A percentile compares a stretch with the other conserved stretches of the same genome.
Evolutionary conservation across 2,888 invertebrate species (phyloP).

Genomic region (Acholoe squamosa): DNA sequence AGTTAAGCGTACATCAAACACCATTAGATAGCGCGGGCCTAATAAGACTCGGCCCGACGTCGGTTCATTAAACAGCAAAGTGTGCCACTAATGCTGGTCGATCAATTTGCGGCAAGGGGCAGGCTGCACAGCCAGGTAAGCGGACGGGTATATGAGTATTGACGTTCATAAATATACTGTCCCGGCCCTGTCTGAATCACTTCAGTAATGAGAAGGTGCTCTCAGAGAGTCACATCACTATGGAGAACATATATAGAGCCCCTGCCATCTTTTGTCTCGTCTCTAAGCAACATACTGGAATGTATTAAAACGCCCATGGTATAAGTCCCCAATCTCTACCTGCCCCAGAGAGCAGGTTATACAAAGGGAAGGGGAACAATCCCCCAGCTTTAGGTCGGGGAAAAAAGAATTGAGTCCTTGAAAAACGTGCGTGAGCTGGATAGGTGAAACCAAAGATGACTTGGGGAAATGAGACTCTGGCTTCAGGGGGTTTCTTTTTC

Average conservation of each 20-base stretch:
- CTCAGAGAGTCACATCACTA: neutral
- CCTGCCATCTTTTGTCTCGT: neutral
- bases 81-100: constrained; percentile 57
- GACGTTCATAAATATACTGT: constrained; percentile 42
- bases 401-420: constrained; percentile 9
- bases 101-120: neutral
- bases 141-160: constrained; percentile 51
- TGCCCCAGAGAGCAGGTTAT: neutral
- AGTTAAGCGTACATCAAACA: constrained; percentile 63
- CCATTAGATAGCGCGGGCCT: constrained; percentile 57
- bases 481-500: neutral
- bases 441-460: constrained; percentile 51
- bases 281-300: neutral
- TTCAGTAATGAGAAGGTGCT: neutral
- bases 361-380: neutral
- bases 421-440: constrained; percentile 24
- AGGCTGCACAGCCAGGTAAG: neutral
- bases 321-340: neutral
- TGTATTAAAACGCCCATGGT: neutral
- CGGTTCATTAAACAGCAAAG: constrained; percentile 59
- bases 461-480: constrained; percentile 22
- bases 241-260: neutral
- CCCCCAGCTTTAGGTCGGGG: neutral
- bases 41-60: constrained; percentile 44
- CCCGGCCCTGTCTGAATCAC: neutral